Conservation (phyloP, 2,888 invertebrate genomes). For the Adelphocoris suturalis region DNA sequence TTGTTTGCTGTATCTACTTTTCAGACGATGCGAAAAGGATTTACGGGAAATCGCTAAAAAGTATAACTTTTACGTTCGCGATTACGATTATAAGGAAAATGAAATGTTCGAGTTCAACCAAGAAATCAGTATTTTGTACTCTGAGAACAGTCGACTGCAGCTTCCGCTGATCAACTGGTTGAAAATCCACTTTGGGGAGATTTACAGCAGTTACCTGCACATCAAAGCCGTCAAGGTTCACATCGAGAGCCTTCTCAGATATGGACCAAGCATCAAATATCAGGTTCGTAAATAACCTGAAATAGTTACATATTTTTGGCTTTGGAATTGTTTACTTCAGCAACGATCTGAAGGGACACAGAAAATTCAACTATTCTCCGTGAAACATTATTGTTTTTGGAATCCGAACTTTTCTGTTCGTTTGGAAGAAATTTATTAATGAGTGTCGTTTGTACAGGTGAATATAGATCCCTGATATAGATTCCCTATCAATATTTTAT, state of each 20-base stretch:
- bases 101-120: conserved; percentile 54
- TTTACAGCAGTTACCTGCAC: conserved; percentile 26
- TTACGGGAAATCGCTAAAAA: conserved; percentile 36
- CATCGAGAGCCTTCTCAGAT: conserved; percentile 52
- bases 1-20: not conserved
- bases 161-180: not conserved
- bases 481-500: too few species aligned
- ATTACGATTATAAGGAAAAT: conserved; percentile 50
- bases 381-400: too few species aligned
- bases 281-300: not conserved
- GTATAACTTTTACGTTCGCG: conserved; percentile 15
- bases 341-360: too few species aligned
- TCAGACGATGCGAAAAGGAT: conserved; percentile 42
- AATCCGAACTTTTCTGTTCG: too few species aligned
- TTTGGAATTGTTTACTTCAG: too few species aligned
- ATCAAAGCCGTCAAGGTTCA: conserved; percentile 45
- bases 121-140: conserved; percentile 26
- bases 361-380: too few species aligned
- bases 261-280: conserved; percentile 18
- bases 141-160: conserved; percentile 20
- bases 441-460: too few species aligned
- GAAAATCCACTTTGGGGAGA: conserved; percentile 5
- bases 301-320: too few species aligned
- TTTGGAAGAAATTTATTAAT: too few species aligned
- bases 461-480: too few species aligned